Evolutionary conservation across 2,113 vertebrate genomes (phyloP).

Genomic region (Sinocyclocheilus maitianheensis): DNA sequence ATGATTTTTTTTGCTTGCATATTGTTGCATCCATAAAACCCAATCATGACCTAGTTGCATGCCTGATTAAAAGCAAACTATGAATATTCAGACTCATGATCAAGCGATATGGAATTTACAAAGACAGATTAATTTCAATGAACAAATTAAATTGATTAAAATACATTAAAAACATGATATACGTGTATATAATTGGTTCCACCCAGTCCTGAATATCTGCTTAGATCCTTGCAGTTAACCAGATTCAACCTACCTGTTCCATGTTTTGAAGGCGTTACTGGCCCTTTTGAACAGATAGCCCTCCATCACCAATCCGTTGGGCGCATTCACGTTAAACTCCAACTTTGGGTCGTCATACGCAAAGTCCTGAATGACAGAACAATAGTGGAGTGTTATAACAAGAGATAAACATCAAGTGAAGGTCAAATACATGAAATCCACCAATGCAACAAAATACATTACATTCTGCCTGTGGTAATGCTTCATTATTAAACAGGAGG

Average conservation of each 20-base stretch:
- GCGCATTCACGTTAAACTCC: constrained; percentile 92
- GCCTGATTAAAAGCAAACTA: not conserved
- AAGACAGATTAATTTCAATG: not conserved
- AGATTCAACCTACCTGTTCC: constrained; percentile 84
- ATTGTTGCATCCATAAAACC: not conserved
- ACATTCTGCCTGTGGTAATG: not conserved
- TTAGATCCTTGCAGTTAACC: not conserved
- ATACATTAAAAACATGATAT: no score
- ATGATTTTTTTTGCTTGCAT: not conserved
- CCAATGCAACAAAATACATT: not conserved
- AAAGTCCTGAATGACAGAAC: constrained; percentile 82
- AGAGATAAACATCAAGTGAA: not conserved
- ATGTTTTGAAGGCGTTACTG: constrained; percentile 97
- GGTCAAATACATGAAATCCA: not conserved
- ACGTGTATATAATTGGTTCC: no score
- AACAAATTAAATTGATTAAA: not conserved
- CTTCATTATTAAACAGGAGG: not conserved
- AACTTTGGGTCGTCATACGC: constrained; percentile 90
- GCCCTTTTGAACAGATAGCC: constrained; percentile 98
- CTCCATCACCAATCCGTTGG: constrained; percentile 97
- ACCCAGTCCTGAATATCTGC: not conserved
- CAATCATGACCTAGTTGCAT: not conserved
- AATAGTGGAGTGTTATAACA: not conserved
- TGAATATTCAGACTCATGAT: not conserved
- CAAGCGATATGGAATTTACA: not conserved